Conservation (phyloP, 2,888 invertebrate species). For the Ormyrus labotus region DNA sequence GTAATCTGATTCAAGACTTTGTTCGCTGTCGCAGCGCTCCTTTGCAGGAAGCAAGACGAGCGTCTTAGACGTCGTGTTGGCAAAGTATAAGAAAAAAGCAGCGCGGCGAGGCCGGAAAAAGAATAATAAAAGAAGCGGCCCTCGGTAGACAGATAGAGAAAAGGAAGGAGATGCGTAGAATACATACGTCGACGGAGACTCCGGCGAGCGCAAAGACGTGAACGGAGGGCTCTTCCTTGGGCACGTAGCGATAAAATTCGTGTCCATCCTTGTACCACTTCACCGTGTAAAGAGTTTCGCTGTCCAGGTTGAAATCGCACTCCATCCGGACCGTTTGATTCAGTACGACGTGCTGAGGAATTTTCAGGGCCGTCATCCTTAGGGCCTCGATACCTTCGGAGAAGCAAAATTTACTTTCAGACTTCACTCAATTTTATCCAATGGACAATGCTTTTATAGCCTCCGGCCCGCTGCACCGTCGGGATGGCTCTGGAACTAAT, state of each 20-base stretch:
- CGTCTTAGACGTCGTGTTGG: no score
- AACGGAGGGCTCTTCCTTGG: slow-evolving; percentile 73
- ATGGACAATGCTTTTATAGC: neutral
- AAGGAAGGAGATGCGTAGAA: slow-evolving; percentile 11
- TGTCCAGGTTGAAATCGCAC: slow-evolving; percentile 76
- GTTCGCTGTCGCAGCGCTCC: no score
- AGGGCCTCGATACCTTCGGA: slow-evolving; percentile 67
- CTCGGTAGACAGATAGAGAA: neutral
- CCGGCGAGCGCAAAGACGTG: slow-evolving; percentile 73
- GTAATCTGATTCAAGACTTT: no score
- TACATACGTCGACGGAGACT: slow-evolving; percentile 75
- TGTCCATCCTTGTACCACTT: slow-evolving; percentile 77
- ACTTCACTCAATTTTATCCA: neutral
- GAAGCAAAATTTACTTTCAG: slow-evolving; percentile 22
- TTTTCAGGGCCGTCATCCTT: slow-evolving; percentile 73
- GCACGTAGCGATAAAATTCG: slow-evolving; percentile 75
- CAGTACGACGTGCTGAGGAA: slow-evolving; percentile 74
- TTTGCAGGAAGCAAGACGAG: no score
- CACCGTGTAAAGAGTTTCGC: slow-evolving; percentile 75
- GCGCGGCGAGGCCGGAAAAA: neutral
- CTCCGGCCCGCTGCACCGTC: neutral
- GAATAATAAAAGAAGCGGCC: neutral
- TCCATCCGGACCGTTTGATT: slow-evolving; percentile 75
- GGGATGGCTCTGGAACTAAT: neutral
- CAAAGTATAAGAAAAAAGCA: neutral